A percentile compares a stretch with the other conserved stretches of the same genome.
Conservation (phyloP, 2,888 invertebrate species). For the Dyspetes luteomarginatus region DNA sequence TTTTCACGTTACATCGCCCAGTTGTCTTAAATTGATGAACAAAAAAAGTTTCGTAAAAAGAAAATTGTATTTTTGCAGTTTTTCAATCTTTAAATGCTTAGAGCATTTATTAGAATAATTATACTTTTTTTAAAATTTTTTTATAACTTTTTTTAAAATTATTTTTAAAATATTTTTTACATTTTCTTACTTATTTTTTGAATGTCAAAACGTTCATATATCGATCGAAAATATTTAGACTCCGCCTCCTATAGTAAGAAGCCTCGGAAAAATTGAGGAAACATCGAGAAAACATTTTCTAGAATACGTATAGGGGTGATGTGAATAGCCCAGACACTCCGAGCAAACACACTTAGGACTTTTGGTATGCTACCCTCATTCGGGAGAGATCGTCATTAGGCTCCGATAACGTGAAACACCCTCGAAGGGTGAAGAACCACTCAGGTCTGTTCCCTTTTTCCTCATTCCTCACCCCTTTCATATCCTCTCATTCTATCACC, state of each 20-base stretch:
- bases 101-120: too few species aligned
- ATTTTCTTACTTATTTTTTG: too few species aligned
- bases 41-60: neutral
- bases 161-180: neutral
- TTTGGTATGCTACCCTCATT: conserved; percentile 22
- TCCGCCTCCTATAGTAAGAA: neutral
- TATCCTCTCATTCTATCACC: neutral
- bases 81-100: too few species aligned
- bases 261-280: neutral
- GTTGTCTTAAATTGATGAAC: neutral
- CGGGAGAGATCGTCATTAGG: conserved; percentile 44
- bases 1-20: neutral
- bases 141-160: neutral
- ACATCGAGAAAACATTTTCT: conserved; percentile 26
- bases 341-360: conserved; percentile 21
- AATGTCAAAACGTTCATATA: conserved; percentile 12
- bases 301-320: neutral
- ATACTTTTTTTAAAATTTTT: too few species aligned
- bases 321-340: neutral
- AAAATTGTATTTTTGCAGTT: too few species aligned
- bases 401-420: conserved; percentile 37
- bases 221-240: conserved; percentile 15
- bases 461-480: conserved; percentile 3
- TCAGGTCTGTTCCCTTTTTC: conserved; percentile 8
- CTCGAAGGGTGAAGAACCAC: conserved; percentile 42